These are phyloP conservation scores for Papilio gigon DNA, from an alignment of 2,888 invertebrate species.

Conservation along the genomic window DNA sequence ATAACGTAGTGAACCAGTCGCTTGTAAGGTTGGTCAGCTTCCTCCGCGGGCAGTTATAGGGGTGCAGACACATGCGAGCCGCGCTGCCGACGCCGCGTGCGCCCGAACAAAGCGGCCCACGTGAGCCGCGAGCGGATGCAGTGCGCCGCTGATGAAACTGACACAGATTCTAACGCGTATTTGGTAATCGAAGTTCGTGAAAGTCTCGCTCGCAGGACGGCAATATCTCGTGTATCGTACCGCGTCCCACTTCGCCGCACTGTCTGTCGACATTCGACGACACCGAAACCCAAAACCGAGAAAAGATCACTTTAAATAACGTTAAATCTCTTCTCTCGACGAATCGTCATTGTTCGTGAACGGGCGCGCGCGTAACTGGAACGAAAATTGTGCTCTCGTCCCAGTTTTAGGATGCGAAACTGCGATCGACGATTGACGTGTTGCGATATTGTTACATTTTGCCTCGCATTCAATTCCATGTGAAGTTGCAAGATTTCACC, in stretches of 20 bases:
- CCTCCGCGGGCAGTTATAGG: conserved; percentile 43
- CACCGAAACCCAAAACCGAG: conserved; percentile 73
- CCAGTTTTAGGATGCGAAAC: conserved; percentile 77
- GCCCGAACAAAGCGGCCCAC: conserved; percentile 50
- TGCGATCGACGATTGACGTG: conserved; percentile 76
- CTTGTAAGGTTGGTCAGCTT: conserved; percentile 39
- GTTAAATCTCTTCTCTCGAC: conserved; percentile 67
- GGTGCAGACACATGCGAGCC: conserved; percentile 48
- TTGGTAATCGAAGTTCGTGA: conserved; percentile 82
- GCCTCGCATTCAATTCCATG: conserved; percentile 79
- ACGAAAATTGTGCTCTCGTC: conserved; percentile 70
- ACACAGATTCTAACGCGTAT: conserved; percentile 82
- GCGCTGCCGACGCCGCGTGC: conserved; percentile 44
- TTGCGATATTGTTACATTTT: conserved; percentile 77
- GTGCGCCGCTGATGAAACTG: conserved; percentile 77
- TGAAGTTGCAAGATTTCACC: conserved; percentile 72
- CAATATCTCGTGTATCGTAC: conserved; percentile 73
- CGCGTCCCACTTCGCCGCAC: conserved; percentile 71
- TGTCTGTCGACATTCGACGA: conserved; percentile 76
- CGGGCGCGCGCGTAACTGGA: conserved; percentile 59
- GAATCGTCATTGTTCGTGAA: conserved; percentile 64
- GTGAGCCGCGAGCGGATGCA: conserved; percentile 73
- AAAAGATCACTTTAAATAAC: conserved; percentile 58
- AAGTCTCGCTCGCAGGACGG: conserved; percentile 76
- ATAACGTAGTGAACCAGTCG: background rate